Base-by-base conservation (phyloP, 2,797 vertebrate species). In the Siniperca obscura region DNA sequence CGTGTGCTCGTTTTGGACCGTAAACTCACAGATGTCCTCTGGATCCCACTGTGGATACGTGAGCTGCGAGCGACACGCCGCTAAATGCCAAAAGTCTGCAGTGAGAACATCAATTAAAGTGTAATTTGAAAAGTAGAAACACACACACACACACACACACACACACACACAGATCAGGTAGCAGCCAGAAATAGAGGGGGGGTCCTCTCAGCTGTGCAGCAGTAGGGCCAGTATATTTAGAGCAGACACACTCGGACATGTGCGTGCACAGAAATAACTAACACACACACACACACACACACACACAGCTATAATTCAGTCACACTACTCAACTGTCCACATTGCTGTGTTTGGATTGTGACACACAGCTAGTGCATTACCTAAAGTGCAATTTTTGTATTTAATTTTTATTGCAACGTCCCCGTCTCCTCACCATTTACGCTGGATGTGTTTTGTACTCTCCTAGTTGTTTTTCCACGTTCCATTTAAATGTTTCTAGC, bases 181-280 rank as follows among this genome's bases (percentile, higher is more conserved):
- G 70, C 88, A 56, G 75, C 68, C 83, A 86, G 78, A 69, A 84
- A 87, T 70, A 80, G 81, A 86, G 67, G 42, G 73, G 57, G 76
- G 59, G 74, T 44, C 53, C 19, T 76, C 79, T 87, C 75, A 82
- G 73, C 82, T 77, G 74, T 82, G 57, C 60, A 57, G 57, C 64
- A 38, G 64, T 71, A 1, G 34, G 52, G 11, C 22, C 3, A 17
- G 17, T 80, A 83, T 83, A 86, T 89, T 90, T 80, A 80, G 60
- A 74, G 36, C 11, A 40, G 14, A 56, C 16, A 55, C 12, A 11
- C 53, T 17, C 50, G 57, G 11, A 5, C 60, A 57, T 44, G 27
- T 30, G 27, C 27, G 3, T 30, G 27, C 27, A 30, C 27, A 30
- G 27, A 30, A 30, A 30, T 30, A 30, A 30, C 27, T n/a, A n/a